Evolutionary conservation across 2,888 invertebrate genomes (phyloP).

Genomic region (Lumbricus terrestris): DNA sequence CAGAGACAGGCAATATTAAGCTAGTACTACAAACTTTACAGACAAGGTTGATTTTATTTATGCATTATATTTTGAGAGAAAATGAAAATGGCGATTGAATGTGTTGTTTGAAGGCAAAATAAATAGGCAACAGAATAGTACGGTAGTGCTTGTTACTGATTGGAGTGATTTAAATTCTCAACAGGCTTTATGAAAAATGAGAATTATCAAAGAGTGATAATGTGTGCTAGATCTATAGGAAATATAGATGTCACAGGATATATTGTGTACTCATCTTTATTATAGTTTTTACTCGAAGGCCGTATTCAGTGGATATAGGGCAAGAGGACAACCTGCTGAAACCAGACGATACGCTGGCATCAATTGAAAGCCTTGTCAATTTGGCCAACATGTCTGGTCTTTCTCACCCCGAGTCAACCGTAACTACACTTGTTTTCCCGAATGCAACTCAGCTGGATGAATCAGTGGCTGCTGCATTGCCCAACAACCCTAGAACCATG

Average conservation of each 20-base stretch:
- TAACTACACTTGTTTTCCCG: background rate
- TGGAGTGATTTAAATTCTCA: background rate
- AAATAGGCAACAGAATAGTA: background rate
- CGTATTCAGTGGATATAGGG: background rate
- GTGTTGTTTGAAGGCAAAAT: background rate
- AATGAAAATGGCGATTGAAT: background rate
- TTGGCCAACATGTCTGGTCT: background rate
- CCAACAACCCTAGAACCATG: background rate
- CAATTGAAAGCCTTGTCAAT: background rate
- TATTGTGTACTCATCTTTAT: background rate
- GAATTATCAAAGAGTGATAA: too few species aligned
- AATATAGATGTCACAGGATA: background rate
- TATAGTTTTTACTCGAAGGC: background rate
- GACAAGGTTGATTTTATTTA: background rate
- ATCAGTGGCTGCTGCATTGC: background rate
- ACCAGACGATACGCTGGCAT: background rate
- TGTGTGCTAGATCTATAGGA: background rate
- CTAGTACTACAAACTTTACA: background rate
- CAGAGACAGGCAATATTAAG: too few species aligned
- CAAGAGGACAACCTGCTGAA: background rate
- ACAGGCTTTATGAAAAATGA: background rate
- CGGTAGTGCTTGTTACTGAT: background rate
- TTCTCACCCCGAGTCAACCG: background rate
- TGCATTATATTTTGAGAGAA: background rate
- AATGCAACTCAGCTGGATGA: slow-evolving; percentile 13